Conservation (phyloP, 1,140 invertebrate genomes). For the Galleria mellonella region DNA sequence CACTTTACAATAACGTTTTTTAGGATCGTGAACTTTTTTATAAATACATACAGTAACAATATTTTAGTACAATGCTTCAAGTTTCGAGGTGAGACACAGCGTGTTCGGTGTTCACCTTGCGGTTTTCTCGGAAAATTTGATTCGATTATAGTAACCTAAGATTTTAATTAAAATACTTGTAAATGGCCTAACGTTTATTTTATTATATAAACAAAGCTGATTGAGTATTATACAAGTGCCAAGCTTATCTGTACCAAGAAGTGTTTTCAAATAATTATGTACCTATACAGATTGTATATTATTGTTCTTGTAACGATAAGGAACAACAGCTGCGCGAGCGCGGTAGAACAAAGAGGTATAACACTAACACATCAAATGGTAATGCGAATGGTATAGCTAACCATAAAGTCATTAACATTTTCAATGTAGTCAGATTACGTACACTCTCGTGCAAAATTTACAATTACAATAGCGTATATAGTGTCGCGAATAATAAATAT, state of each 20-base stretch:
- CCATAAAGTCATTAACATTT: constrained; percentile 27
- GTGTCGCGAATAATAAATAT: no score
- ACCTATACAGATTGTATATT: constrained; percentile 20
- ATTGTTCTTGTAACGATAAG: constrained; percentile 56
- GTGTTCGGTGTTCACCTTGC: constrained; percentile 1
- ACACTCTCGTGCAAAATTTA: constrained; percentile 9
- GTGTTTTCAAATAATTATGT: constrained; percentile 28
- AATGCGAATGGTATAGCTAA: constrained; percentile 41
- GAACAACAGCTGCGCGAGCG: constrained; percentile 46
- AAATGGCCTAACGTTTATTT: no score
- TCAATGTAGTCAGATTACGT: constrained; percentile 32
- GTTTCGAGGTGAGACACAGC: no score
- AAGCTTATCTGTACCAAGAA: constrained; percentile 49
- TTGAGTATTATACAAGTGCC: background rate
- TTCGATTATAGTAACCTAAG: background rate
- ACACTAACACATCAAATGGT: constrained; percentile 43
- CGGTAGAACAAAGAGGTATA: constrained; percentile 60
- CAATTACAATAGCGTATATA: no score
- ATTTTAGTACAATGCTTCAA: background rate
- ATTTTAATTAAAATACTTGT: no score
- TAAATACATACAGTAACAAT: background rate
- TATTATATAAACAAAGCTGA: background rate
- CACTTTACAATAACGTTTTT: constrained; percentile 8
- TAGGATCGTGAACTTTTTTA: background rate
- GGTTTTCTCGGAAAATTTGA: constrained; percentile 4